Evolutionary conservation across 2,888 invertebrate genomes (phyloP).

Genomic region (Anodontia alba): DNA sequence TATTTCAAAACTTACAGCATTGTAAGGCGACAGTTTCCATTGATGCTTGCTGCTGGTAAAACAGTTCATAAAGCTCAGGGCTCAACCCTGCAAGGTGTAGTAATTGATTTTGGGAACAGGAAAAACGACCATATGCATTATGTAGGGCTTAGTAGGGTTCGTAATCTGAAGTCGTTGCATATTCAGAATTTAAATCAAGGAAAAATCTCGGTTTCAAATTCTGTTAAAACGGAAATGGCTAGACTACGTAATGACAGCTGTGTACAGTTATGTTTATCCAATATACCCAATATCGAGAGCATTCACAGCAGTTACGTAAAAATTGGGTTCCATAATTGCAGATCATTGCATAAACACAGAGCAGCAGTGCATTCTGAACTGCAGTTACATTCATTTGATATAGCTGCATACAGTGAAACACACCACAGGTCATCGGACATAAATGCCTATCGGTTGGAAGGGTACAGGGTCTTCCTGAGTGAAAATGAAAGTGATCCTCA

Average conservation of each 20-base stretch:
- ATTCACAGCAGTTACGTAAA: background rate
- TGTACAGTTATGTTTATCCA: slow-evolving; percentile 11
- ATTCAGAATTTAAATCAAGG: slow-evolving; percentile 39
- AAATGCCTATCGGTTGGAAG: background rate
- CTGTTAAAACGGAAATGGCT: slow-evolving; percentile 48
- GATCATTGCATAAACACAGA: slow-evolving; percentile 47
- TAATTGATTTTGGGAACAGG: slow-evolving; percentile 51
- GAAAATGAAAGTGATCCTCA: background rate
- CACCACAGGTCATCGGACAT: background rate
- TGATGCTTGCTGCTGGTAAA: slow-evolving; percentile 54
- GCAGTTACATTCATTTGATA: slow-evolving; percentile 29
- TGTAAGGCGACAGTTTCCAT: slow-evolving; percentile 51
- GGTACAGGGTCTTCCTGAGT: background rate
- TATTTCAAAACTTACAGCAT: slow-evolving; percentile 36
- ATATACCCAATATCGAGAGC: background rate
- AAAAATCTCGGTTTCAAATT: slow-evolving; percentile 36
- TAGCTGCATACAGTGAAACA: slow-evolving; percentile 50
- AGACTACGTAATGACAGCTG: slow-evolving; percentile 23
- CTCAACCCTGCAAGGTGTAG: slow-evolving; percentile 49
- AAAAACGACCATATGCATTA: slow-evolving; percentile 59
- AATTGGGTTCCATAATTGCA: slow-evolving; percentile 46
- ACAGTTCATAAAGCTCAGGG: slow-evolving; percentile 62
- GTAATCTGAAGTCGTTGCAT: slow-evolving; percentile 33
- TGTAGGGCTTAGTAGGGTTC: slow-evolving; percentile 57
- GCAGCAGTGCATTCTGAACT: slow-evolving; percentile 36